Conservation (phyloP, 2,113 vertebrate species). For the Arothron firmamentum region DNA sequence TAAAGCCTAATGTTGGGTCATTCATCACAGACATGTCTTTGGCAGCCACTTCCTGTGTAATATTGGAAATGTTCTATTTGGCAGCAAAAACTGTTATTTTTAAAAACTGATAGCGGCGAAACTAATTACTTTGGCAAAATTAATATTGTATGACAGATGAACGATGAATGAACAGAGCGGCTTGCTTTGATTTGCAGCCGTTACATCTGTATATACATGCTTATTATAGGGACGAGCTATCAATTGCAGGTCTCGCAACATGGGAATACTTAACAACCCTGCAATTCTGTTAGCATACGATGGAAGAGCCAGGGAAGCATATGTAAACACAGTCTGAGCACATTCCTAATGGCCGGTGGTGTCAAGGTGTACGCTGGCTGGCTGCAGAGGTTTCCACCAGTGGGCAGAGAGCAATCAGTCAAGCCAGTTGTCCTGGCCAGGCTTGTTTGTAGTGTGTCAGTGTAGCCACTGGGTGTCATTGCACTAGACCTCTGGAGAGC, state of each 20-base stretch:
- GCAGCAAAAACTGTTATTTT: slow-evolving; percentile 47
- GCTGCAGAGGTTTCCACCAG: slow-evolving; percentile 54
- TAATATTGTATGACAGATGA: slow-evolving; percentile 47
- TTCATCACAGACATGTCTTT: slow-evolving; percentile 59
- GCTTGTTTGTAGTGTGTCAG: slow-evolving; percentile 71
- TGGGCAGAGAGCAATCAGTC: slow-evolving; percentile 46
- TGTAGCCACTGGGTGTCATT: slow-evolving; percentile 76
- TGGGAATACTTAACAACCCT: slow-evolving; percentile 17
- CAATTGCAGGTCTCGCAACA: slow-evolving; percentile 29
- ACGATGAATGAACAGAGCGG: slow-evolving; percentile 37
- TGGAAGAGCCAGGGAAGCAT: slow-evolving; percentile 31
- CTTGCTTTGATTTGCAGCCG: slow-evolving; percentile 43
- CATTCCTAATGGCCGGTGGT: slow-evolving; percentile 46
- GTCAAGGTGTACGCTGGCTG: slow-evolving; percentile 57
- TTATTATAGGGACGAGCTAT: slow-evolving; percentile 24
- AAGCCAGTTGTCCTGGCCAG: slow-evolving; percentile 28
- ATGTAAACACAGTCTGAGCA: slow-evolving; percentile 49
- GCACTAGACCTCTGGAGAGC: slow-evolving; percentile 67
- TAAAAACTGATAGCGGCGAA: slow-evolving; percentile 52
- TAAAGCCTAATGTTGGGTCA: slow-evolving; percentile 64
- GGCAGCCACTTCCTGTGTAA: slow-evolving; percentile 50
- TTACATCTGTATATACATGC: slow-evolving; percentile 59
- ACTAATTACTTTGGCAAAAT: slow-evolving; percentile 50
- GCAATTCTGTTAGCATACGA: slow-evolving; percentile 30
- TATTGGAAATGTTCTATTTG: slow-evolving; percentile 62